phyloP scores from a whole-genome alignment of 1,140 invertebrate species.

The Macrotrachela quadricornifera region DNA sequence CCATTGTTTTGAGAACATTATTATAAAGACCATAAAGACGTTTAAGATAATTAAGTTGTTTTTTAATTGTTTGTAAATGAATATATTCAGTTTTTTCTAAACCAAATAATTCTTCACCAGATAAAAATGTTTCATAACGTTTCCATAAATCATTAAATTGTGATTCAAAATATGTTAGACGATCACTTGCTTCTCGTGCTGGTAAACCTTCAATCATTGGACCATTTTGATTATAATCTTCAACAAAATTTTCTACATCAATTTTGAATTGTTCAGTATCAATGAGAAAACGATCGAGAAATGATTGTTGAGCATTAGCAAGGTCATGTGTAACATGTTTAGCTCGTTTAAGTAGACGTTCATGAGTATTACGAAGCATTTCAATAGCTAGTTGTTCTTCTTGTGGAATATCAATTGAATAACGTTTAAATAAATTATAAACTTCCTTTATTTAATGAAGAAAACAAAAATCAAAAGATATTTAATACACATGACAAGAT shows the following conservation, averaged over 20 bases:
- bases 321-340: too few species aligned
- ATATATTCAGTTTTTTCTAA: conserved; percentile 66
- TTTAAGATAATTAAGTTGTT: conserved; percentile 72
- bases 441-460: too few species aligned
- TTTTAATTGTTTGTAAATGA: conserved; percentile 62
- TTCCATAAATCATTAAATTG: conserved; percentile 81
- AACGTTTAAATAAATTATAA: too few species aligned
- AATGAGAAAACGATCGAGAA: too few species aligned
- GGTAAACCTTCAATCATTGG: conserved; percentile 72
- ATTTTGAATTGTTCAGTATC: not conserved
- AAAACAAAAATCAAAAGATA: too few species aligned
- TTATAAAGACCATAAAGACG: conserved; percentile 84
- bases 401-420: too few species aligned
- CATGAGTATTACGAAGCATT: too few species aligned
- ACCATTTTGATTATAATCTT: conserved; percentile 30
- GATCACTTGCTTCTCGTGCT: conserved; percentile 71
- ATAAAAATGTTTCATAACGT: conserved; percentile 66
- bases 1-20: conserved; percentile 75
- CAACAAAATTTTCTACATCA: not conserved
- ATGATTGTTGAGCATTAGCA: too few species aligned
- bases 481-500: too few species aligned
- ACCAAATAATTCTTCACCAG: conserved; percentile 74
- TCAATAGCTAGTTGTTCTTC: too few species aligned
- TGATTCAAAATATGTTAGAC: conserved; percentile 39
- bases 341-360: too few species aligned